phyloP scores from a whole-genome alignment of 2,113 vertebrate genomes.

The Tenrec ecaudatus region DNA sequence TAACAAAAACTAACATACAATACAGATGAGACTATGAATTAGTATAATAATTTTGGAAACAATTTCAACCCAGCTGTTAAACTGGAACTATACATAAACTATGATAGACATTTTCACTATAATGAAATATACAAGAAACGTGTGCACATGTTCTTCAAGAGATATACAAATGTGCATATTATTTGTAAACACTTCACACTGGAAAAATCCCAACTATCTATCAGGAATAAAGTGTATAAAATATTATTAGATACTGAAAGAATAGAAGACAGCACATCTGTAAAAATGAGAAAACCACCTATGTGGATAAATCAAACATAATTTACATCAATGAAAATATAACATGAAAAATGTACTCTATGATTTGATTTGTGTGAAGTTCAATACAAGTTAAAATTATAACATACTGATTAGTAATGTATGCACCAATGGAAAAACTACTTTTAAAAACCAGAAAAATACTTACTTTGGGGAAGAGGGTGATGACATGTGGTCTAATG shows the following conservation, averaged over 20 bases:
- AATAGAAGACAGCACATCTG: not conserved
- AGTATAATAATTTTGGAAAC: too few species aligned
- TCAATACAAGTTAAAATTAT: not conserved
- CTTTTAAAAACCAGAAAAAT: not conserved
- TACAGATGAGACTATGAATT: too few species aligned
- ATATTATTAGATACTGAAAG: not conserved
- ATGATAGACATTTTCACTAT: not conserved
- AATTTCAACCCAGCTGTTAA: too few species aligned
- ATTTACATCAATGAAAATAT: not conserved
- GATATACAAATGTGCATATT: not conserved
- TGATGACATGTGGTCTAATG: not conserved
- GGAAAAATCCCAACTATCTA: not conserved
- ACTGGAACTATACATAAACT: not conserved
- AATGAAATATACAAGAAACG: not conserved
- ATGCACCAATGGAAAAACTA: not conserved
- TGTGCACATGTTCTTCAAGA: not conserved
- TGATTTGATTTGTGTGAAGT: not conserved
- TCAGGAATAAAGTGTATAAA: conserved; percentile 9
- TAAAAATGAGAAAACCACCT: not conserved
- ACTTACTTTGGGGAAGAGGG: not conserved
- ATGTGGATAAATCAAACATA: not conserved
- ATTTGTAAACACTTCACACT: not conserved
- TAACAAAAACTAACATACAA: too few species aligned
- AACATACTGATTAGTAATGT: not conserved
- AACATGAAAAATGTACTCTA: not conserved